Conservation (phyloP, 2,113 vertebrate genomes). For the Merops nubicus region DNA sequence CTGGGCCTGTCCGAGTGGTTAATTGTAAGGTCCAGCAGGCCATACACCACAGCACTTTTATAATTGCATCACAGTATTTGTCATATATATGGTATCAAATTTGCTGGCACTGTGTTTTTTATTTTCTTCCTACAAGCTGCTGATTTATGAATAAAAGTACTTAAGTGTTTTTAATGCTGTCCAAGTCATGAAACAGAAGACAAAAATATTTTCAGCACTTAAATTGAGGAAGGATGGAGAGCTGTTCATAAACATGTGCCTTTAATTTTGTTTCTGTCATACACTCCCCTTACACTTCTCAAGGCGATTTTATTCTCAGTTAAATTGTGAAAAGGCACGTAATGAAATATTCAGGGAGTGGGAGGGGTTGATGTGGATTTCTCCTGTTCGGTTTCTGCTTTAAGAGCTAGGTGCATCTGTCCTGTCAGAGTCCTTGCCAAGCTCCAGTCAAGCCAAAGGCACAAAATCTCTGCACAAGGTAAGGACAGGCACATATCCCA, state of each 20-base stretch:
- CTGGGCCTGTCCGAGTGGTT: background rate
- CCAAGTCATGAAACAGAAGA: conserved; percentile 29
- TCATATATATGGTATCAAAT: background rate
- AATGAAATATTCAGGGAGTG: background rate
- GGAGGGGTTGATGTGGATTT: background rate
- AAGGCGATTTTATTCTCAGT: background rate
- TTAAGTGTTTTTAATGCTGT: conserved; percentile 38
- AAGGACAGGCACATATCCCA: background rate
- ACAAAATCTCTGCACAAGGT: background rate
- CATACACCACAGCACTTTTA: background rate
- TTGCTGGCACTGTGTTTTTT: background rate
- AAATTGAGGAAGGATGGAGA: background rate
- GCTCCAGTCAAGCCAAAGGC: background rate
- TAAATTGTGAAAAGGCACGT: background rate
- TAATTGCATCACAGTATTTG: background rate
- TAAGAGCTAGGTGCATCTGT: background rate
- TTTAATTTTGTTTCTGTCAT: conserved; percentile 38
- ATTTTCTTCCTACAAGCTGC: conserved; percentile 19
- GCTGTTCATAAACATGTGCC: conserved; percentile 2
- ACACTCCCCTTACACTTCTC: background rate
- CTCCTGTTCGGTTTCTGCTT: background rate
- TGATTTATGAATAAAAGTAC: conserved; percentile 42
- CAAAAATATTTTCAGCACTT: conserved; percentile 45
- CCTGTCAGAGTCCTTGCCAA: background rate
- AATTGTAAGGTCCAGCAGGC: background rate